A percentile compares a stretch with the other conserved stretches of the same genome.
Evolutionary conservation across 1,140 invertebrate genomes (phyloP).

Genomic region (Acromyrmex echinatior): DNA sequence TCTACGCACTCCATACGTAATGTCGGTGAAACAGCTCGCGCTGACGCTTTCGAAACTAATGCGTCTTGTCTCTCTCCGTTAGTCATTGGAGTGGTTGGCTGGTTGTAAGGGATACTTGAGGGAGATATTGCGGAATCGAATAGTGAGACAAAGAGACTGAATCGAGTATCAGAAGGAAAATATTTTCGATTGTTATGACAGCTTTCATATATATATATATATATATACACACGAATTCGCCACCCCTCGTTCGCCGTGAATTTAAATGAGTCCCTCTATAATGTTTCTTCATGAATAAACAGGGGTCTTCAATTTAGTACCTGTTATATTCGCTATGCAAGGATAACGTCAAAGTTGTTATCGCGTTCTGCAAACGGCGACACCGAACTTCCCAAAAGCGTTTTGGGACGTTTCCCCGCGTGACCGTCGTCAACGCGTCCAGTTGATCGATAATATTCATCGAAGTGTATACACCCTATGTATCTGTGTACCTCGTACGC

Average conservation of each 20-base stretch:
- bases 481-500: neutral
- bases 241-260: neutral
- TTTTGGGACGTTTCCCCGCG: conserved; percentile 22
- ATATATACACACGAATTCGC: neutral
- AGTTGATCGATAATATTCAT: conserved; percentile 62
- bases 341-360: conserved; percentile 35
- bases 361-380: conserved; percentile 13
- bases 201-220: neutral
- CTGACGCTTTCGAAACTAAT: conserved; percentile 76
- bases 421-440: neutral
- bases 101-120: conserved; percentile 20
- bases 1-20: conserved; percentile 77
- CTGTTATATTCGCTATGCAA: neutral
- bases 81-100: conserved; percentile 3
- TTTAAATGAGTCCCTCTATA: neutral
- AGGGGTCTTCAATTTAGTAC: conserved; percentile 11
- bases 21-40: conserved; percentile 67
- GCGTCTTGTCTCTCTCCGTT: conserved; percentile 59
- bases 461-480: conserved; percentile 29
- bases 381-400: conserved; percentile 8
- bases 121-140: neutral
- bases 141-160: neutral
- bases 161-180: conserved; percentile 23
- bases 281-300: conserved; percentile 40
- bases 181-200: conserved; percentile 43